phyloP scores from a whole-genome alignment of 2,888 invertebrate genomes.

The Andrena minutula region DNA sequence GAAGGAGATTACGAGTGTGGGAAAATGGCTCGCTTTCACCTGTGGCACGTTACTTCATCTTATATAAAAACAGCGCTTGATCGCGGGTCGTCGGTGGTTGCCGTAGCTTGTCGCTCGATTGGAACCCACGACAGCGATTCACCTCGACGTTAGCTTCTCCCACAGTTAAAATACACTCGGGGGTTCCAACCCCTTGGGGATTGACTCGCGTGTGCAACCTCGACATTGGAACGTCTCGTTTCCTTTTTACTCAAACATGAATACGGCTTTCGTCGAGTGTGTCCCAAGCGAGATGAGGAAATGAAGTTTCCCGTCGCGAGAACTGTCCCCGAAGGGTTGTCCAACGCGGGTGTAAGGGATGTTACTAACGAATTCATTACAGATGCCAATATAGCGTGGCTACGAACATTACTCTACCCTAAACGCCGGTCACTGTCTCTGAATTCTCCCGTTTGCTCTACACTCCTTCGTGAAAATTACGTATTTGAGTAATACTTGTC shows the following conservation, averaged over 20 bases:
- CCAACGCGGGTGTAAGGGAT: neutral
- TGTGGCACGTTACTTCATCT: conserved; percentile 55
- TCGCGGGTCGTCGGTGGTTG: conserved; percentile 37
- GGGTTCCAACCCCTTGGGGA: conserved; percentile 10
- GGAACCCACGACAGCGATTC: conserved; percentile 8
- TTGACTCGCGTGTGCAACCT: no score
- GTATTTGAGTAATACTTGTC: conserved; percentile 56
- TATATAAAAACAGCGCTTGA: conserved; percentile 35
- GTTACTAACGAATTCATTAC: conserved; percentile 22
- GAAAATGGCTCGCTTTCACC: conserved; percentile 49
- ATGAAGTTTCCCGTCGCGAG: neutral
- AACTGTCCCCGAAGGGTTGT: conserved; percentile 19
- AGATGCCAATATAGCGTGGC: conserved; percentile 35
- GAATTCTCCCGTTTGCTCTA: neutral
- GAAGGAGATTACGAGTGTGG: conserved; percentile 33
- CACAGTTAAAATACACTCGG: conserved; percentile 33
- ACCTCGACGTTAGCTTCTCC: neutral
- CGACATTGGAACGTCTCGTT: no score
- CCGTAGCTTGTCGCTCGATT: conserved; percentile 8
- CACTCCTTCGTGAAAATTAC: conserved; percentile 22
- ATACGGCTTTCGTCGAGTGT: neutral
- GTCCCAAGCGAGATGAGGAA: neutral
- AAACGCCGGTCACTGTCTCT: conserved; percentile 31
- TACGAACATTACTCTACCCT: conserved; percentile 49
- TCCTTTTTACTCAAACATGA: neutral